Conservation (phyloP, 2,797 vertebrate genomes). For the Alca torda region DNA sequence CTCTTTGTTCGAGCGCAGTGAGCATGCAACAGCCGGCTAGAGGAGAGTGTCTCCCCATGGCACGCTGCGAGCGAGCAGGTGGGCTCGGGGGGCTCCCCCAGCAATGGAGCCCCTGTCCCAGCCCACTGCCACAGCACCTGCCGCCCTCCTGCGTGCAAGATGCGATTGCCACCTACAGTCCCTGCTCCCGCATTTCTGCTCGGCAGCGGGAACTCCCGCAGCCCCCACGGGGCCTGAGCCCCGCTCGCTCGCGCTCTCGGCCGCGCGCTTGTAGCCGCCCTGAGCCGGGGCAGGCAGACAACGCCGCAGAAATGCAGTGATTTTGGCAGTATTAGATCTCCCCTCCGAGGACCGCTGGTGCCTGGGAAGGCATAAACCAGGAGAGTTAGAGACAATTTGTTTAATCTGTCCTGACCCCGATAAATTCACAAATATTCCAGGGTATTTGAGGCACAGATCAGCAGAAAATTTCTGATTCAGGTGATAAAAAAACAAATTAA, state of each 20-base stretch:
- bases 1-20: not conserved
- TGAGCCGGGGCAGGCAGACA: accelerated
- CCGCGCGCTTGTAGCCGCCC: not conserved
- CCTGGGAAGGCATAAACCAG: not conserved
- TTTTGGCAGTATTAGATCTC: accelerated
- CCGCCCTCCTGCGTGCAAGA: not conserved
- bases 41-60: not conserved
- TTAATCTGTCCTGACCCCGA: not conserved
- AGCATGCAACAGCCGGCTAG: accelerated
- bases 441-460: not conserved
- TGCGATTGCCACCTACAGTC: conserved; percentile 65
- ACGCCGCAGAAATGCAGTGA: accelerated
- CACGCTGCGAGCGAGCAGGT: accelerated
- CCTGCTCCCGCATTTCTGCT: not conserved
- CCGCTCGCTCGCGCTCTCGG: accelerated
- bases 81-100: not conserved
- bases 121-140: not conserved
- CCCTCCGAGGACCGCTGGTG: accelerated
- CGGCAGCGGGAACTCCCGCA: not conserved
- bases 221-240: not conserved
- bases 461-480: not conserved
- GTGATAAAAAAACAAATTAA: not conserved
- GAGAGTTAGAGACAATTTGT: not conserved
- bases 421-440: not conserved
- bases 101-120: not conserved